Conservation (phyloP, 1,140 invertebrate genomes). For the Acyrthosiphon pisum region DNA sequence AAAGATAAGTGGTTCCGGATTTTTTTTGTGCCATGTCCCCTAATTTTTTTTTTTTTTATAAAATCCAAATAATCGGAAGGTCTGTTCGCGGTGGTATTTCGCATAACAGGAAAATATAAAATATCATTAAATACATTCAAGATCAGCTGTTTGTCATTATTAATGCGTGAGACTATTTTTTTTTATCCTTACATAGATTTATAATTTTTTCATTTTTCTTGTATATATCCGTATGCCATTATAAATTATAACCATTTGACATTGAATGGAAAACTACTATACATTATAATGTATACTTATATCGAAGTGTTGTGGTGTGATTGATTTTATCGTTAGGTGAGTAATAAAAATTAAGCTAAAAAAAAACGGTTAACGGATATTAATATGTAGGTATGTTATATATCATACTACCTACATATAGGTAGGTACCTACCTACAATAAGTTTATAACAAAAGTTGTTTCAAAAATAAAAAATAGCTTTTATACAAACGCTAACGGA, state of each 20-base stretch:
- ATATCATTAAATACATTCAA: slow-evolving; percentile 2
- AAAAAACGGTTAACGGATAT: background rate
- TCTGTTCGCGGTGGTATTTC: background rate
- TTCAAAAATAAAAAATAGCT: background rate
- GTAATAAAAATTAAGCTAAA: background rate
- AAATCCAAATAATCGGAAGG: slow-evolving; percentile 10
- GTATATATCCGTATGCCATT: background rate
- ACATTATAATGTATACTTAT: background rate
- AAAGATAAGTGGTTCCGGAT: slow-evolving; percentile 42
- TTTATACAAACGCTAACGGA: background rate
- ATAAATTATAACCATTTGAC: background rate
- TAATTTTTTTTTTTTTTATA: slow-evolving; percentile 45
- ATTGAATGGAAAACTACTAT: background rate
- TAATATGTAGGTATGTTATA: background rate
- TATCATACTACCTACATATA: background rate
- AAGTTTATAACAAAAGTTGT: background rate
- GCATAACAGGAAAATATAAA: slow-evolving; percentile 26
- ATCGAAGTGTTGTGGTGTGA: background rate
- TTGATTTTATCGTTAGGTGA: background rate
- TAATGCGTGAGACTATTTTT: slow-evolving; percentile 10
- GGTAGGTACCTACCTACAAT: background rate
- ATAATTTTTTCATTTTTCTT: slow-evolving; percentile 3
- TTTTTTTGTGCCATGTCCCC: slow-evolving; percentile 27
- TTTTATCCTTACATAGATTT: slow-evolving; percentile 16
- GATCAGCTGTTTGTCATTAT: slow-evolving; percentile 19